Conservation (phyloP, 37 sponge, comb jelly and placozoan genomes). For the Ephydatia muelleri region DNA sequence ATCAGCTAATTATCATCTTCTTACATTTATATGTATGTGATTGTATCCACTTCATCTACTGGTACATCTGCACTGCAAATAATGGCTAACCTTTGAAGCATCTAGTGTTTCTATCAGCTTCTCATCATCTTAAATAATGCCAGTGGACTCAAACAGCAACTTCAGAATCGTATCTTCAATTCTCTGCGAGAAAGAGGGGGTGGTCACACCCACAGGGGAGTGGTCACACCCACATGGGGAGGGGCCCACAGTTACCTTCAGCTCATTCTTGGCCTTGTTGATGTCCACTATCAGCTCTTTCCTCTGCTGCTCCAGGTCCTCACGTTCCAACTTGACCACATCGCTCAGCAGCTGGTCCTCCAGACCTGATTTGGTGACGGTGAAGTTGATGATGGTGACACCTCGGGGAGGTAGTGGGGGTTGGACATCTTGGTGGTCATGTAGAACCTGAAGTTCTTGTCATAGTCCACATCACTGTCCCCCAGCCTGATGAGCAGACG, state of each 20-base stretch:
- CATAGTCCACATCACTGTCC: too few relatives aligned
- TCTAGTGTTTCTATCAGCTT: constrained; percentile 90
- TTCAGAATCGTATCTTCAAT: constrained; percentile 97
- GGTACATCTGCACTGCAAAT: not conserved
- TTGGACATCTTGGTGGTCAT: constrained; percentile 97
- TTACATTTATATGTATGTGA: not conserved
- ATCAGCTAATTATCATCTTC: not conserved
- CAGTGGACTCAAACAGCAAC: constrained; percentile 93
- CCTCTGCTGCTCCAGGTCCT: constrained; percentile 94
- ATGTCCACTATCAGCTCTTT: constrained; percentile 92
- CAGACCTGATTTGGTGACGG: constrained; percentile 94
- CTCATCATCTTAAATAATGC: constrained; percentile 97
- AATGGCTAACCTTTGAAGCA: constrained; percentile 74
- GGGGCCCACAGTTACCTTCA: constrained; percentile 62
- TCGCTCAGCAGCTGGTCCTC: constrained; percentile 99
- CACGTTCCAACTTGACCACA: constrained; percentile 95
- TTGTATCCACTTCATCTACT: too few relatives aligned
- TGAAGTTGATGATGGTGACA: constrained; percentile 99
- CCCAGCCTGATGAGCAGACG: too few relatives aligned
- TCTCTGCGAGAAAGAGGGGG: constrained; percentile 19
- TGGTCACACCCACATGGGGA: not conserved
- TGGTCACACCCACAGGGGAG: not conserved
- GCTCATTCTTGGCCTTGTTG: constrained; percentile 92
- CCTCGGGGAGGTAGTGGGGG: constrained; percentile 98
- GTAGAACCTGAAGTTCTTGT: constrained; percentile 69